Conservation (phyloP, 2,888 invertebrate species). For the Macrophya alboannulata region DNA sequence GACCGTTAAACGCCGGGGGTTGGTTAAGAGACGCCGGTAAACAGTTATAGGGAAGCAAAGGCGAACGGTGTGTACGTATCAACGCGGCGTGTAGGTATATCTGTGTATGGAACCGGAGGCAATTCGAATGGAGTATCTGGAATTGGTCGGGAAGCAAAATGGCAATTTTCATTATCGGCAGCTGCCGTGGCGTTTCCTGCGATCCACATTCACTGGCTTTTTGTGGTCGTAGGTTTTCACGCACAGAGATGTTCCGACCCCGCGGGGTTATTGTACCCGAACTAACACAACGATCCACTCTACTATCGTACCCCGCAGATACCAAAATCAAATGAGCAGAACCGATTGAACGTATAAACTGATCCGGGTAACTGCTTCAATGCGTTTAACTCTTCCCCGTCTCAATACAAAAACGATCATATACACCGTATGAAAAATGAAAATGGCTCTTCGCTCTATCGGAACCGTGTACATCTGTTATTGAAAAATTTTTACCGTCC, state of each 20-base stretch:
- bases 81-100: neutral
- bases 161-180: slow-evolving; percentile 52
- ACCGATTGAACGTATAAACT: neutral
- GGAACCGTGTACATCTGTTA: no score
- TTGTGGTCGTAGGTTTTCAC: slow-evolving; percentile 33
- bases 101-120: slow-evolving; percentile 22
- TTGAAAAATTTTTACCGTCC: neutral
- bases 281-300: neutral
- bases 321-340: neutral
- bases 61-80: neutral
- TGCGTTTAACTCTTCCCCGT: neutral
- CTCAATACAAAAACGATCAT: neutral
- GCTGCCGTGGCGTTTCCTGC: slow-evolving; percentile 17
- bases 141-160: slow-evolving; percentile 48
- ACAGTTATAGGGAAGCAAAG: neutral
- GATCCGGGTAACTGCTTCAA: neutral
- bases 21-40: neutral
- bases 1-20: neutral
- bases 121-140: slow-evolving; percentile 28
- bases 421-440: no score
- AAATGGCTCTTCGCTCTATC: no score
- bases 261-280: neutral
- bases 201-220: neutral
- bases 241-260: slow-evolving; percentile 3
- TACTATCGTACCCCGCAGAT: neutral